Conservation (phyloP, 2,888 invertebrate species). For the Xestia ashworthii region DNA sequence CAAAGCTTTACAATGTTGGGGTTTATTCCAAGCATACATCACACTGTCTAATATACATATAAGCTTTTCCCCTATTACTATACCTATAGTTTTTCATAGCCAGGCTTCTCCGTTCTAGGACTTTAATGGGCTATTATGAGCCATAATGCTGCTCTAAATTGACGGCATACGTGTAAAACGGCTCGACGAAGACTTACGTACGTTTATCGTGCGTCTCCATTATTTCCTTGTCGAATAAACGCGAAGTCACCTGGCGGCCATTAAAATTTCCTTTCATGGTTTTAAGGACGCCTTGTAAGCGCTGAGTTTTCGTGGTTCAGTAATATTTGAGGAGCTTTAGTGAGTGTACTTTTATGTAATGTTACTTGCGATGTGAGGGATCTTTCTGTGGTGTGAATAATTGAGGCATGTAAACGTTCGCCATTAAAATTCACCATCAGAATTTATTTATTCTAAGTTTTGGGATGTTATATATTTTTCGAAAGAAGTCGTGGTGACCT, state of each 20-base stretch:
- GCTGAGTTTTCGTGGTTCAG: conserved; percentile 34
- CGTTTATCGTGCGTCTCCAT: conserved; percentile 60
- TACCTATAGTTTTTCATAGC: conserved; percentile 61
- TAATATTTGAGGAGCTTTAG: conserved; percentile 35
- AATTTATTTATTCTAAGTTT: neutral
- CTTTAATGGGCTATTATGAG: conserved; percentile 65
- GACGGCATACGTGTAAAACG: conserved; percentile 62
- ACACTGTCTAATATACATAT: conserved; percentile 18
- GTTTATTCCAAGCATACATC: conserved; percentile 19
- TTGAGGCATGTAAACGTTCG: neutral
- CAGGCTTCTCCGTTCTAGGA: conserved; percentile 42
- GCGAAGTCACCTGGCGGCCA: conserved; percentile 70
- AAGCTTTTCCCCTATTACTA: conserved; percentile 14
- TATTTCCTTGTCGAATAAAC: conserved; percentile 65
- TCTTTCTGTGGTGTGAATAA: conserved; percentile 14
- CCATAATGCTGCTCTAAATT: conserved; percentile 60
- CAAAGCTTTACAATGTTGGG: conserved; percentile 10
- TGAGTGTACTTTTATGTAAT: conserved; percentile 37
- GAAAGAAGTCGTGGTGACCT: neutral
- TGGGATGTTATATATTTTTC: neutral
- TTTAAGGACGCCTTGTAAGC: conserved; percentile 50
- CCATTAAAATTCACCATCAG: conserved; percentile 13
- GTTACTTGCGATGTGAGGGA: conserved; percentile 11
- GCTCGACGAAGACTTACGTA: conserved; percentile 59
- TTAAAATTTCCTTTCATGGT: conserved; percentile 74